Conservation (phyloP, 2,113 vertebrate genomes). For the Cavia porcellus region DNA sequence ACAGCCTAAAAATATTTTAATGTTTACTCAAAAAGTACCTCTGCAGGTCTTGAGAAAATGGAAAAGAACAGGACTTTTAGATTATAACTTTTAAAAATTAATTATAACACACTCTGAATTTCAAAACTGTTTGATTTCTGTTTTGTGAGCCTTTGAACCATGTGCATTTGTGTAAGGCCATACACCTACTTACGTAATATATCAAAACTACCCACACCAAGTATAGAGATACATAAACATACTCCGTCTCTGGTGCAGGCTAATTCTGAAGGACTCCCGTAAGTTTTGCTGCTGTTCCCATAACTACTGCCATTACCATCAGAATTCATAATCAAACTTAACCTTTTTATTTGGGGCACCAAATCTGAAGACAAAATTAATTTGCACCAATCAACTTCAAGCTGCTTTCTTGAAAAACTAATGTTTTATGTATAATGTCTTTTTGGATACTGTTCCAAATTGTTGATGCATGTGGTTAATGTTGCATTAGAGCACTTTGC, state of each 20-base stretch:
- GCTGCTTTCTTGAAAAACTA: slow-evolving; percentile 90
- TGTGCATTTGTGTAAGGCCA: slow-evolving; percentile 42
- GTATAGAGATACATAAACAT: slow-evolving; percentile 15
- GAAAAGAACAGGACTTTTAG: slow-evolving; percentile 79
- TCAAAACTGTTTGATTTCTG: slow-evolving; percentile 75
- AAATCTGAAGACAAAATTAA: slow-evolving; percentile 89
- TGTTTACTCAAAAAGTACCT: slow-evolving; percentile 84
- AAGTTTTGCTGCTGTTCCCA: slow-evolving; percentile 84
- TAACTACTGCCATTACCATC: slow-evolving; percentile 85
- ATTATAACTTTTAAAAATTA: slow-evolving; percentile 64
- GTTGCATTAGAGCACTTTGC: slow-evolving; percentile 96
- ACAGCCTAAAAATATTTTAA: slow-evolving; percentile 83
- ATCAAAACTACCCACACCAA: slow-evolving; percentile 49
- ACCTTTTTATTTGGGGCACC: slow-evolving; percentile 87
- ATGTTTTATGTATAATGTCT: slow-evolving; percentile 90
- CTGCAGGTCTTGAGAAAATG: slow-evolving; percentile 77
- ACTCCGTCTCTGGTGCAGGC: slow-evolving; percentile 79
- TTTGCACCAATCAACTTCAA: slow-evolving; percentile 91
- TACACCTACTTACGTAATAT: background rate
- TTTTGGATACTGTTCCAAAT: slow-evolving; percentile 91
- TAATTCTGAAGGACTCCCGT: slow-evolving; percentile 79
- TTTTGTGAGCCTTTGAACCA: slow-evolving; percentile 71
- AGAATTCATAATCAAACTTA: slow-evolving; percentile 86
- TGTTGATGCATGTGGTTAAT: slow-evolving; percentile 93
- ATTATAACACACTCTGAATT: slow-evolving; percentile 77